phyloP scores from a whole-genome alignment of 2,888 invertebrate genomes.

The Rotaria magnacalcarata region DNA sequence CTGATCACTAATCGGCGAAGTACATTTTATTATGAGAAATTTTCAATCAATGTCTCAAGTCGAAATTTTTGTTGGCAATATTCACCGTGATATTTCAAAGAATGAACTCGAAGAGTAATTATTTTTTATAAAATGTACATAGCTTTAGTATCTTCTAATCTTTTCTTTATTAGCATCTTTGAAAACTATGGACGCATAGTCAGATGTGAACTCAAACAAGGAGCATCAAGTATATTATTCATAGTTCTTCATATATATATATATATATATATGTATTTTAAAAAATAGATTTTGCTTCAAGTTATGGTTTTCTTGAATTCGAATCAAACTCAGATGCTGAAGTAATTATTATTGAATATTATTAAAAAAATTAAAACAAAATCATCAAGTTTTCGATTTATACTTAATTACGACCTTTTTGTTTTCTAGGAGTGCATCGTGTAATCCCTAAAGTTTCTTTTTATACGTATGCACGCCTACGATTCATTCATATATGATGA shows the following conservation, averaged over 20 bases:
- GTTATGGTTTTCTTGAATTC: slow-evolving; percentile 45
- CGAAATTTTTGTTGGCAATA: slow-evolving; percentile 44
- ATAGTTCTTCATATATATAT: background rate
- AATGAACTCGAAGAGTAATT: slow-evolving; percentile 39
- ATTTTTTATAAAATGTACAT: background rate
- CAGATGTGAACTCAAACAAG: slow-evolving; percentile 41
- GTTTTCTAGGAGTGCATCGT: background rate
- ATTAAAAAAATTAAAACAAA: background rate
- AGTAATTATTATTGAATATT: background rate
- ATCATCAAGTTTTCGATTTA: background rate
- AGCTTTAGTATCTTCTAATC: too few relatives aligned
- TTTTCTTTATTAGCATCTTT: slow-evolving; percentile 20
- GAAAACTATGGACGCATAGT: slow-evolving; percentile 41
- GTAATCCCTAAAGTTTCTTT: background rate
- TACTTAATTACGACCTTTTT: background rate
- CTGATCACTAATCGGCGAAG: background rate
- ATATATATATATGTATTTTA: background rate
- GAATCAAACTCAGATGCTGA: slow-evolving; percentile 43
- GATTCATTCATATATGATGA: background rate
- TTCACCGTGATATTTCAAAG: slow-evolving; percentile 38
- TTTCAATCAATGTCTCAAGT: slow-evolving; percentile 40
- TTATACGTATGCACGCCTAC: background rate
- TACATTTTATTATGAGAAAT: too few relatives aligned
- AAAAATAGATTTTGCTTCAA: slow-evolving; percentile 32
- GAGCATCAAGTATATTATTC: background rate